These are phyloP conservation scores for Lepisosteus oculatus DNA, from an alignment of 2,113 vertebrate genomes.

Conservation along the genomic window DNA sequence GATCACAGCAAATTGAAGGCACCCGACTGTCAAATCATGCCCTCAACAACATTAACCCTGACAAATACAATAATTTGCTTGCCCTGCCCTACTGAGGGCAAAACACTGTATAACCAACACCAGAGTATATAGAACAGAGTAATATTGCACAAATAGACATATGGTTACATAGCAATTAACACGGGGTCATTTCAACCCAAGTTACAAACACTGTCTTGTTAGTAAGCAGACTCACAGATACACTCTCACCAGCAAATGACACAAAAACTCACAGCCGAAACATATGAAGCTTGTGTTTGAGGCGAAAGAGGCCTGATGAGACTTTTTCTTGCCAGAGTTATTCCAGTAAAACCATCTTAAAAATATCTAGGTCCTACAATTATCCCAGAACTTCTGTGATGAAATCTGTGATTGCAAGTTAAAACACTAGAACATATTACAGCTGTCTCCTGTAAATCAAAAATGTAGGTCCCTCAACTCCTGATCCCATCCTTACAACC, in stretches of 20 bases:
- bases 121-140: neutral
- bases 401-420: no score
- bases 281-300: neutral
- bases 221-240: neutral
- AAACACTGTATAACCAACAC: neutral
- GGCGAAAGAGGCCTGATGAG: neutral
- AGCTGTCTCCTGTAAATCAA: no score
- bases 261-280: conserved; percentile 5
- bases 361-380: neutral
- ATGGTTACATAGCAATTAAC: neutral
- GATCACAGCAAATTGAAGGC: neutral
- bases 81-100: neutral
- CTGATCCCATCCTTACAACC: no score
- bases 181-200: neutral
- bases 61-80: neutral
- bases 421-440: no score
- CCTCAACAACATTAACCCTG: neutral
- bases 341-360: neutral
- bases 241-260: neutral
- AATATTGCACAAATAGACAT: conserved; percentile 17
- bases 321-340: neutral
- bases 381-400: no score
- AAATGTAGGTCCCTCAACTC: no score
- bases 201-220: conserved; percentile 8
- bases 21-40: neutral